Base-by-base conservation (phyloP, 2,113 vertebrate genomes). In the Ctenodactylus gundi region DNA sequence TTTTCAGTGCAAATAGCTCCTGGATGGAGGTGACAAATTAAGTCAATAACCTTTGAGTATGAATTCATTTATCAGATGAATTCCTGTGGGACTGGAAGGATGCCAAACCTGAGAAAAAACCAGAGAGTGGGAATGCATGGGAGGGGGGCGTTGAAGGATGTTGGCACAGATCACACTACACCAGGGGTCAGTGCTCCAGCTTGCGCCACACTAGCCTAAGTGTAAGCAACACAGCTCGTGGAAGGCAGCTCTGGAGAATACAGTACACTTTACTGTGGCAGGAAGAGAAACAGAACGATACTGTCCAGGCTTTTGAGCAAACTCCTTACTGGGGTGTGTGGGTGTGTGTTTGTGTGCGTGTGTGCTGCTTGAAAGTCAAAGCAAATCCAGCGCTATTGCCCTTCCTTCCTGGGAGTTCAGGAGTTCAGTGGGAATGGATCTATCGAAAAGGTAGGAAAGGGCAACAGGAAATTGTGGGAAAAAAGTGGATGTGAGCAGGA, bases 11-110 rank as follows among this genome's bases (percentile, higher is more conserved):
- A 97, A 97, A 97, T 84, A 95, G 89, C 90, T 95, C 86, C 87
- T 97, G 94, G 95, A 95, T 95, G 94, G 96, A 95, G 96, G 94
- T 97, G 94, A 97, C 96, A 97, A 96, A 97, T 97, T 95, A 97
- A 97, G 93, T 96, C 94, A 96, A 97, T 96, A 97, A 97, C 91
- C 91, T 95, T 95, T 96, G 95, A 94, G 86, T 97, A 95, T 97
- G 94, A 97, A 97, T 97, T 97, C 93, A 97, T 97, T 97, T 95
- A 97, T 97, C 94, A 97, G 92, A 81, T 94, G 77, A 96, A 97
- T 96, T 96, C 97, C 68, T 72, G 88, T 95, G 97, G 97, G 95
- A 96, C 57, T 97, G 95, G 94, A 96, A 67, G 60, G 76, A 97
- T 96, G 96, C 95, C 96, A 97, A 96, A 76, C 84, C 92, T 18